phyloP scores from a whole-genome alignment of 1,140 invertebrate genomes.

The Metopolophium dirhodum region DNA sequence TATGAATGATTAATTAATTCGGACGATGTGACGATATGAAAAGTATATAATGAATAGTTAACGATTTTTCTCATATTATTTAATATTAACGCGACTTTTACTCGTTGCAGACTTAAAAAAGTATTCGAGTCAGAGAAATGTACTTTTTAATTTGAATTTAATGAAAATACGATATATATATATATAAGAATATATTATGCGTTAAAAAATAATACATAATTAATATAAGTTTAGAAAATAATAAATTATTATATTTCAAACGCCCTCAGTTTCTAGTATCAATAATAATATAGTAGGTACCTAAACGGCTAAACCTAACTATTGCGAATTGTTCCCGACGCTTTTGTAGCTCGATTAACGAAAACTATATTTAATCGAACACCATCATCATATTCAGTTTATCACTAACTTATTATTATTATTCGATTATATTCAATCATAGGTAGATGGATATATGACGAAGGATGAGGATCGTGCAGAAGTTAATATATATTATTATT shows the following conservation, averaged over 20 bases:
- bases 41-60: background rate
- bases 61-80: background rate
- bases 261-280: background rate
- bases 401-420: background rate
- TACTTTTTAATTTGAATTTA: background rate
- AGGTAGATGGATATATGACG: background rate
- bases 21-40: background rate
- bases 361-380: background rate
- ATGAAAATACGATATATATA: too few species aligned
- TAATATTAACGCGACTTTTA: background rate
- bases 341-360: background rate
- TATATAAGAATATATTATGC: too few species aligned
- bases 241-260: background rate
- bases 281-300: background rate
- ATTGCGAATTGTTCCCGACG: background rate
- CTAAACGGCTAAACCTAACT: too few species aligned
- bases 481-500: background rate
- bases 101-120: background rate
- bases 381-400: background rate
- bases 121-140: background rate
- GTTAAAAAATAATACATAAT: too few species aligned
- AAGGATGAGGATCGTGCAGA: background rate
- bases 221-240: background rate
- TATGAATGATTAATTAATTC: too few species aligned
- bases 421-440: background rate